phyloP scores from a whole-genome alignment of 2,888 invertebrate genomes.

The Mechanitis mazaeus region DNA sequence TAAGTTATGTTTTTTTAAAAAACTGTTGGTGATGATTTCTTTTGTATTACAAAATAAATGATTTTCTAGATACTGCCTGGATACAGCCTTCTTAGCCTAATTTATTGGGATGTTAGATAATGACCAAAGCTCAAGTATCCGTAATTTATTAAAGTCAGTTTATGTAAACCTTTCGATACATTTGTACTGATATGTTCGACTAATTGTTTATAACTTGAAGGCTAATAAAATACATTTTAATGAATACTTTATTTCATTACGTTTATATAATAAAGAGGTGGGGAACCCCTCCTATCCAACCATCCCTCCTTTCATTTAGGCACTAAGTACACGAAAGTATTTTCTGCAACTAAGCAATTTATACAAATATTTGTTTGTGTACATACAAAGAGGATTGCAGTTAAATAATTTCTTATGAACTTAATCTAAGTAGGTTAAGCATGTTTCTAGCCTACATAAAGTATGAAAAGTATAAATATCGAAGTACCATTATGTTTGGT shows the following conservation, averaged over 20 bases:
- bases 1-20: constrained; percentile 14
- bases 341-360: no score
- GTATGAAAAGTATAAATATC: constrained; percentile 6
- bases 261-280: not conserved
- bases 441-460: constrained; percentile 9
- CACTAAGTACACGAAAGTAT: no score
- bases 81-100: not conserved
- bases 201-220: constrained; percentile 70
- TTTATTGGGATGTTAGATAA: constrained; percentile 2
- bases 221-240: constrained; percentile 56
- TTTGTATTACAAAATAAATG: not conserved
- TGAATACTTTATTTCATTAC: constrained; percentile 26
- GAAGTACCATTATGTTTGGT: constrained; percentile 33
- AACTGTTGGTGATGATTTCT: not conserved
- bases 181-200: constrained; percentile 57
- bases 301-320: not conserved
- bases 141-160: constrained; percentile 19
- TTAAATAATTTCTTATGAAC: not conserved
- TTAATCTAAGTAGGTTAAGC: constrained; percentile 1
- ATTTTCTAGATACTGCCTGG: constrained; percentile 1
- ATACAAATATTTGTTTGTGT: not conserved
- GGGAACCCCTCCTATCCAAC: not conserved
- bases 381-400: constrained; percentile 1
- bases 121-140: constrained; percentile 53
- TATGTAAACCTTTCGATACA: constrained; percentile 44